A percentile compares a stretch with the other conserved stretches of the same genome.
phyloP scores from a whole-genome alignment of 2,888 invertebrate genomes.

The Serripes groenlandicus region DNA sequence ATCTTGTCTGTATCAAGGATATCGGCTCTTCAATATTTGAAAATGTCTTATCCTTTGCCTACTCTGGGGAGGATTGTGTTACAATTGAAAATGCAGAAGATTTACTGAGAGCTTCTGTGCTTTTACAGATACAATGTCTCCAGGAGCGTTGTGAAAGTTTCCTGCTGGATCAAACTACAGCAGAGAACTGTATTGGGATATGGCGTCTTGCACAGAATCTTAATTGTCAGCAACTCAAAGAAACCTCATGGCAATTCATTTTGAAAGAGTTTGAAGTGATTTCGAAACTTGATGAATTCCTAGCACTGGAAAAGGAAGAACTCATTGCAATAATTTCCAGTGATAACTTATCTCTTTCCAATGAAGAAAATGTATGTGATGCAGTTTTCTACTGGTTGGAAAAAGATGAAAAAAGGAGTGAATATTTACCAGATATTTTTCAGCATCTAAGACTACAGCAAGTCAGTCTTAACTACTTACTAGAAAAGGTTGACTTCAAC shows the following conservation, averaged over 20 bases:
- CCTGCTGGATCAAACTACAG: constrained; percentile 66
- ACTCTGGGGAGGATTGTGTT: constrained; percentile 67
- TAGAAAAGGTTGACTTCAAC: constrained; percentile 69
- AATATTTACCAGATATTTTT: constrained; percentile 67
- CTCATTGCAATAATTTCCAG: constrained; percentile 66
- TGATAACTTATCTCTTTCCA: constrained; percentile 65
- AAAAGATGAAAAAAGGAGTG: constrained; percentile 60
- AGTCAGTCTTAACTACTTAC: constrained; percentile 67
- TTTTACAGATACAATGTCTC: constrained; percentile 68
- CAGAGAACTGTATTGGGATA: constrained; percentile 71
- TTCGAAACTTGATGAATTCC: constrained; percentile 66
- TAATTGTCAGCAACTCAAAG: constrained; percentile 62
- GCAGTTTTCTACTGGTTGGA: constrained; percentile 72
- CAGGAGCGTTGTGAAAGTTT: constrained; percentile 69
- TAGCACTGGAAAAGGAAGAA: constrained; percentile 71
- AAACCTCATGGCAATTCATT: constrained; percentile 66
- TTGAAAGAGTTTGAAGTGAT: constrained; percentile 69
- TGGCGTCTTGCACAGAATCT: constrained; percentile 69
- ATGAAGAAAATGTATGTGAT: constrained; percentile 71
- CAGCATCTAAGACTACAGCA: constrained; percentile 64
- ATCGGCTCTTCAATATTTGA: constrained; percentile 65
- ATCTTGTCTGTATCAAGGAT: constrained; percentile 68
- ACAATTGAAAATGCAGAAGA: constrained; percentile 71
- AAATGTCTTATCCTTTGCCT: constrained; percentile 67
- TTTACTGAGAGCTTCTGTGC: constrained; percentile 65